These are phyloP conservation scores for Tragelaphus oryx DNA, from an alignment of 2,797 vertebrate species.

Conservation along the genomic window DNA sequence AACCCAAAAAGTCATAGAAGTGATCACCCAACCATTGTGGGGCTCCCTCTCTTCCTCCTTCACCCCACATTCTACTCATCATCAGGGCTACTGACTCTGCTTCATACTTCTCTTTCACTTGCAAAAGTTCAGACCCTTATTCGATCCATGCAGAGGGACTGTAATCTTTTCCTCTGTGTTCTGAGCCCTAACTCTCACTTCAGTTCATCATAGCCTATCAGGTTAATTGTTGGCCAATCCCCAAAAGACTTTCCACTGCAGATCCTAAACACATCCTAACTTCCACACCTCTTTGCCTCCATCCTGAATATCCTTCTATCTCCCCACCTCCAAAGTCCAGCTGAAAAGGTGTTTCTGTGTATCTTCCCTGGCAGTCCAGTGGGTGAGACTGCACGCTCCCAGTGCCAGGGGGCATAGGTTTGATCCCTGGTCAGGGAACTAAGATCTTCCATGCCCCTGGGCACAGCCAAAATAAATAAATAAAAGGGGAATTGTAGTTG, in stretches of 20 bases:
- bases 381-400: neutral
- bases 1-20: neutral
- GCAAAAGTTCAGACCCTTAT: neutral
- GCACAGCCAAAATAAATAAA: neutral
- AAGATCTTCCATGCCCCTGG: neutral
- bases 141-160: neutral
- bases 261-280: neutral
- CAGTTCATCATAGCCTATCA: neutral
- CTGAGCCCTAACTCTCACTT: neutral
- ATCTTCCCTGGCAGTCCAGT: neutral
- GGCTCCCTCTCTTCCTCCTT: neutral
- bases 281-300: neutral
- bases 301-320: neutral
- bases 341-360: neutral
- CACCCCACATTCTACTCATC: neutral
- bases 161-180: neutral
- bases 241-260: neutral
- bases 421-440: neutral
- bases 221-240: neutral
- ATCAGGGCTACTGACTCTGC: neutral
- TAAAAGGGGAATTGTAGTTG: neutral
- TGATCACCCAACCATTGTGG: neutral
- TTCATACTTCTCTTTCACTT: neutral
- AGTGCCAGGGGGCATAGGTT: neutral
- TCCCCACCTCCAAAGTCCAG: neutral